Conservation (phyloP, 2,888 invertebrate genomes). For the Alviniconcha strummeri region DNA sequence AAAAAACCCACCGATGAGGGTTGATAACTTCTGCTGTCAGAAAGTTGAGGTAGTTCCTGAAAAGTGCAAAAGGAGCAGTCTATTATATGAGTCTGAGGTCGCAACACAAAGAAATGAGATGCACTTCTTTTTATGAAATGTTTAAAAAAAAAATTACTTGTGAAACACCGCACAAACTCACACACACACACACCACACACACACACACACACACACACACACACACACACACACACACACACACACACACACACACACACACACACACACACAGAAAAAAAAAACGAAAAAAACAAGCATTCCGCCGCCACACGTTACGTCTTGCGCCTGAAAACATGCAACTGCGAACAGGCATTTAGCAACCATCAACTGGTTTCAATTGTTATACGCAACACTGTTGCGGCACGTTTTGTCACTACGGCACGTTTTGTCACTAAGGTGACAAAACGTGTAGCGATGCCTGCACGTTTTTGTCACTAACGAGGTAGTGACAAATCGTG, state of each 20-base stretch:
- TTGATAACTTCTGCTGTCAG: slow-evolving; percentile 74
- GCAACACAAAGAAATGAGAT: not conserved
- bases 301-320: no score
- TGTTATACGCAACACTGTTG: no score
- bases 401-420: no score
- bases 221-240: not conserved
- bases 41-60: slow-evolving; percentile 70
- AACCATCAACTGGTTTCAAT: no score
- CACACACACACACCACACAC: slow-evolving; percentile 11
- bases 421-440: no score
- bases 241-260: slow-evolving; percentile 11
- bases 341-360: not conserved
- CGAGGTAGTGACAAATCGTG: no score
- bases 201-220: slow-evolving; percentile 11
- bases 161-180: not conserved
- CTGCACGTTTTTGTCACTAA: no score
- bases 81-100: no score
- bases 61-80: slow-evolving; percentile 26
- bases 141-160: not conserved
- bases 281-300: not conserved
- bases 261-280: slow-evolving; percentile 7
- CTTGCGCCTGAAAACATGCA: no score
- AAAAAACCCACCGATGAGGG: slow-evolving; percentile 58
- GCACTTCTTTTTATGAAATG: not conserved
- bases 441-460: no score